Base-by-base conservation (phyloP, 2,888 invertebrate species). In the Ophion slaviceki region DNA sequence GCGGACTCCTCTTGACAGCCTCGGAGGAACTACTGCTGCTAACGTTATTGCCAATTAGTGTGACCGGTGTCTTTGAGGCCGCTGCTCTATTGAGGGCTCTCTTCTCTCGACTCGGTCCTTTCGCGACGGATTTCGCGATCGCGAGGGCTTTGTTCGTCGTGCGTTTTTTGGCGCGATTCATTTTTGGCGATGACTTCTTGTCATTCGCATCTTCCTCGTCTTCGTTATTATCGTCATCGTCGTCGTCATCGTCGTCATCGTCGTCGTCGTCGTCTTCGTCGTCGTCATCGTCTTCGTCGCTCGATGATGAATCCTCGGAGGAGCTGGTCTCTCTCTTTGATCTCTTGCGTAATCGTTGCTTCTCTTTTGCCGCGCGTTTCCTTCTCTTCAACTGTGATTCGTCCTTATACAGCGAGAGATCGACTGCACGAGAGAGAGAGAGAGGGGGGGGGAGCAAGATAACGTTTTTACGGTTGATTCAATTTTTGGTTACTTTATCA, bases 391-490 rank as follows among this genome's bases (percentile, higher is more conserved):
- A 94, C 94, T 97, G 97, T 82, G 97, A 97, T 94, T 97, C 97
- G 93, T 97, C 97, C 92, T 96, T 97, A 94, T 96, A 97, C 74
- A 98, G 95, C 17, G 97, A 97, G 71, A 98, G 95, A 93, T 98
- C 98, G 95, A 98, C 97, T 97, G 95, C 94, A 61, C 17, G 45
- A 45, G 17, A 11, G 32, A 2, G 84, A 83, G 88, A 88, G 90
- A 61, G 70, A 66, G 66, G 66, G 36, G 6, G 90, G 47, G 70
- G 62, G 66, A 68, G 32, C 32, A 32, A 32, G 10, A 61, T 8
- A 24, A 24, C 14, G 14, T 53, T 61, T 20, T 61, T 61, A 20
- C 5, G 53, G 17, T 53, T 4, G 3, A 24, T 61, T 61, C 74
- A 72, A 2, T 67, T n/a, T 57, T 20, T 40, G 20, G 71, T 64